Conservation (phyloP, 2,113 vertebrate genomes). For the Paratilapia polleni region DNA sequence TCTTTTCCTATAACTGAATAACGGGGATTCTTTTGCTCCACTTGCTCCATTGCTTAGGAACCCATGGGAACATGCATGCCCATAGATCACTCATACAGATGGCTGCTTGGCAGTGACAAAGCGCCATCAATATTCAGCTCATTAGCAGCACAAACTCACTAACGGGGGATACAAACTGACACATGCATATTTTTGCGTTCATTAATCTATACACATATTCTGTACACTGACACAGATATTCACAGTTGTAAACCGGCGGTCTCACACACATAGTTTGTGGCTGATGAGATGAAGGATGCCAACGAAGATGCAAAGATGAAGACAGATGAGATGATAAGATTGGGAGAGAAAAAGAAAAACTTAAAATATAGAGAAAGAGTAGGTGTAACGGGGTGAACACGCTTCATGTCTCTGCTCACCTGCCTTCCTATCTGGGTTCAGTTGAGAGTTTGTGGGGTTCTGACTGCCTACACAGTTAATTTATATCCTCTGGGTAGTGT, state of each 20-base stretch:
- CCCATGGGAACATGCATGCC: constrained; percentile 1
- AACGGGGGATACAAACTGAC: neutral
- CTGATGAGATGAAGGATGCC: neutral
- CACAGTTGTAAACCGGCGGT: neutral
- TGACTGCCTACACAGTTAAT: neutral
- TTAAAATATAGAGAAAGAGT: neutral
- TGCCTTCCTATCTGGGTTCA: neutral
- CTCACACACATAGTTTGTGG: neutral
- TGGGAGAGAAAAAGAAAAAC: neutral
- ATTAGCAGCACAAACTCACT: constrained; percentile 38
- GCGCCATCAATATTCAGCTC: constrained; percentile 23
- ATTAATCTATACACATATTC: neutral
- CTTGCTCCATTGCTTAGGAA: neutral
- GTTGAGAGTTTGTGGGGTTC: neutral
- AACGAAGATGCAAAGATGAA: neutral
- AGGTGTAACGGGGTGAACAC: neutral
- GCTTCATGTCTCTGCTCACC: constrained; percentile 3
- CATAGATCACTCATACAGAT: constrained; percentile 32
- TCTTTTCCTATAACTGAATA: neutral
- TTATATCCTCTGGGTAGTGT: neutral
- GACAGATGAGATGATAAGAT: constrained; percentile 21
- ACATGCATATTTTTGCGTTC: neutral
- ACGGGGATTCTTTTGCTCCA: neutral
- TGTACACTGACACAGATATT: neutral
- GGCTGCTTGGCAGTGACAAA: neutral